Evolutionary conservation across 2,113 vertebrate species (phyloP).

Genomic region (Herpetotheres cachinnans): DNA sequence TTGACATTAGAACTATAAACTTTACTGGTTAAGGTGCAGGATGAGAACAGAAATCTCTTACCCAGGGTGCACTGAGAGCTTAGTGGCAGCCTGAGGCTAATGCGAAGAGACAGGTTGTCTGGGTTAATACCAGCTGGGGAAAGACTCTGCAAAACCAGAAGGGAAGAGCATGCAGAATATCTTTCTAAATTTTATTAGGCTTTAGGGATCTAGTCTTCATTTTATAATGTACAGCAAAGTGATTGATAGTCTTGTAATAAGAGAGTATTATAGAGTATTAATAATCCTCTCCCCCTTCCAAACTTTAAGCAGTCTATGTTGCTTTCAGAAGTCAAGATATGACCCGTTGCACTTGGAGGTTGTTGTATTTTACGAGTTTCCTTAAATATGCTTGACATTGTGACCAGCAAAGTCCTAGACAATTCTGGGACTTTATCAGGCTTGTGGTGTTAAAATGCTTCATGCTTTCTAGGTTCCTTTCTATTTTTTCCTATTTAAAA

Average conservation of each 20-base stretch:
- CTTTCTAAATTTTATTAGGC: background rate
- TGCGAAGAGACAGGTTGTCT: background rate
- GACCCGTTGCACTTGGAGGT: rapidly evolving
- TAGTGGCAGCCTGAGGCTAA: background rate
- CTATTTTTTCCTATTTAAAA: too few relatives aligned
- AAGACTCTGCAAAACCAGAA: background rate
- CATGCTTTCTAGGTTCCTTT: background rate
- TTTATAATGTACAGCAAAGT: background rate
- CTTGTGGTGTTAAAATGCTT: background rate
- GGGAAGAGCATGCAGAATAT: background rate
- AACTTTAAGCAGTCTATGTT: background rate
- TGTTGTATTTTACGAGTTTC: background rate
- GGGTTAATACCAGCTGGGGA: background rate
- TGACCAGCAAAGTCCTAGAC: background rate
- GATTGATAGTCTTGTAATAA: background rate
- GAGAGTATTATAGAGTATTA: background rate
- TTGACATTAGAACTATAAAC: constrained; percentile 1
- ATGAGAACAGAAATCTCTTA: background rate
- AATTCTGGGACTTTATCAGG: background rate
- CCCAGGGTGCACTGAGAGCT: background rate
- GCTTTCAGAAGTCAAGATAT: background rate
- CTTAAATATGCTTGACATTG: background rate
- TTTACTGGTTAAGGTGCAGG: background rate
- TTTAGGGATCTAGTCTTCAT: background rate
- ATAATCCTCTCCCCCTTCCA: background rate